Percentiles rank a stretch among this genome's conserved stretches.
phyloP scores from a whole-genome alignment of 1,140 invertebrate genomes.

The Pseudobourletiella spinata region DNA sequence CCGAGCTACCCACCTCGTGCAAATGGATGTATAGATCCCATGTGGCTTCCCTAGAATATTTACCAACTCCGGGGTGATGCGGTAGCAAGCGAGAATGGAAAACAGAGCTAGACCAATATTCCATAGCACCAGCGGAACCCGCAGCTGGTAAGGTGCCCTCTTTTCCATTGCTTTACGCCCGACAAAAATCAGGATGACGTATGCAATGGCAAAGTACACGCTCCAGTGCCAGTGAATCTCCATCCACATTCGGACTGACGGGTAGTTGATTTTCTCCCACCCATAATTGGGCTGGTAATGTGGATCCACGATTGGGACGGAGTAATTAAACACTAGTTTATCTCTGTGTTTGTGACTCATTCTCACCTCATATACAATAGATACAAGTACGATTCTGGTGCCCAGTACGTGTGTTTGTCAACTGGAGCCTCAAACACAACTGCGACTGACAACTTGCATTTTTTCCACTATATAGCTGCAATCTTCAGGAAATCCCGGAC shows the following conservation, averaged over 20 bases:
- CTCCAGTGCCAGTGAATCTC: slow-evolving; percentile 86
- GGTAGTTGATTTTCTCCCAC: slow-evolving; percentile 31
- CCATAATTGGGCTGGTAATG: slow-evolving; percentile 19
- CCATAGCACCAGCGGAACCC: slow-evolving; percentile 78
- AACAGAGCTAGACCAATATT: slow-evolving; percentile 84
- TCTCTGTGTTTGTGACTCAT: no score
- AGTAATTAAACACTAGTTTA: no score
- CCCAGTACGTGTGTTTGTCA: no score
- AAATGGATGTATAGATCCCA: slow-evolving; percentile 88
- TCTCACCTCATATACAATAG: no score
- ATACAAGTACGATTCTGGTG: no score
- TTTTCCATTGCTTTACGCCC: slow-evolving; percentile 88
- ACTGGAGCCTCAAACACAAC: no score
- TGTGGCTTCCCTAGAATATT: slow-evolving; percentile 68
- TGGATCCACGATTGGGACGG: slow-evolving; percentile 11
- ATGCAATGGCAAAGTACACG: slow-evolving; percentile 81
- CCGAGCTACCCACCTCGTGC: slow-evolving; percentile 58
- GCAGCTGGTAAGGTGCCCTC: slow-evolving; percentile 74
- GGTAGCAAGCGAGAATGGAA: slow-evolving; percentile 80
- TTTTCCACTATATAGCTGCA: no score
- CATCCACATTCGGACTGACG: slow-evolving; percentile 95
- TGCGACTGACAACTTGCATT: no score
- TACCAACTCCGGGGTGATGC: slow-evolving; percentile 78
- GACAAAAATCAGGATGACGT: slow-evolving; percentile 87
- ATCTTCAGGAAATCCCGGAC: no score